Conservation (phyloP, 2,797 vertebrate species). For the Myotis vivesi region DNA sequence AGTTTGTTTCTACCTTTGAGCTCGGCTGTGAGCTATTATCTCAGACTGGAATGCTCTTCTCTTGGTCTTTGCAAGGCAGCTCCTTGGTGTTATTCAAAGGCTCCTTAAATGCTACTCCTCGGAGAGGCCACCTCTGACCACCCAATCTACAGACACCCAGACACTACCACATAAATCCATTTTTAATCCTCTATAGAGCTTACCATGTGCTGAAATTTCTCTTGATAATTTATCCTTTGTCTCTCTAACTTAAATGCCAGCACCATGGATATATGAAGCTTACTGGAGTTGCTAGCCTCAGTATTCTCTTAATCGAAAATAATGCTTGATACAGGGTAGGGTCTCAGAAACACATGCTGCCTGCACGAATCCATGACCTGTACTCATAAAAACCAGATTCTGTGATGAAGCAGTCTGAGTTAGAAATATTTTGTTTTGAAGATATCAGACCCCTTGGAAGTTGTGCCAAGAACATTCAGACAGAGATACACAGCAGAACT, state of each 20-base stretch:
- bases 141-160: neutral
- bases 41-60: neutral
- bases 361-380: neutral
- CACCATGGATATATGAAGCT: neutral
- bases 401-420: neutral
- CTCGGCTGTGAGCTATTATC: neutral
- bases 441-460: neutral
- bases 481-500: neutral
- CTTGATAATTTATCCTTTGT: neutral
- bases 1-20: neutral
- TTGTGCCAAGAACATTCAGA: neutral
- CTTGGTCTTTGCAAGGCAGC: neutral
- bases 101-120: neutral
- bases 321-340: neutral
- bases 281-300: neutral
- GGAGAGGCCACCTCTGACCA: neutral
- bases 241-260: neutral
- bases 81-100: neutral
- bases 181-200: neutral
- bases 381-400: neutral
- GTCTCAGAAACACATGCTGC: neutral
- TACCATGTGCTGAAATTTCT: neutral
- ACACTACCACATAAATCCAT: neutral
- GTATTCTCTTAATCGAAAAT: neutral
- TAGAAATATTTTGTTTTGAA: constrained; percentile 19